Percentiles rank a stretch among this genome's conserved stretches.
These are phyloP conservation scores for Salvelinus fontinalis DNA, from an alignment of 2,113 vertebrate species.

Conservation along the genomic window DNA sequence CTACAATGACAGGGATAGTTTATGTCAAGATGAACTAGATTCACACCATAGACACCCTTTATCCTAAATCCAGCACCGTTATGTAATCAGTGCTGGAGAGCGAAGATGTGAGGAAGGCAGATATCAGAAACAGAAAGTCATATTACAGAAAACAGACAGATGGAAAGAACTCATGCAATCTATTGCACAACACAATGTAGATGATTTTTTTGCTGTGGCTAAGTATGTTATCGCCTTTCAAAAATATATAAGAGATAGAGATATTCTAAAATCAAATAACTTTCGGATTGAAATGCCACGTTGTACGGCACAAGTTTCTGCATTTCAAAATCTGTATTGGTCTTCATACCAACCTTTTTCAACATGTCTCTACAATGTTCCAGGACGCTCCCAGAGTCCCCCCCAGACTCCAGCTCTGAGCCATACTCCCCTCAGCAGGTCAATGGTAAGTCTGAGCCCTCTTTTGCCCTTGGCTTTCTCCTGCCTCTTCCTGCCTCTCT, in stretches of 20 bases:
- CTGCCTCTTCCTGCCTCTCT: not conserved
- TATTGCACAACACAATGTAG: too few species aligned
- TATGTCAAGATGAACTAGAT: slow-evolving; percentile 4
- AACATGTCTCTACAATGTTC: slow-evolving; percentile 10
- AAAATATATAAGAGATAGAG: not conserved
- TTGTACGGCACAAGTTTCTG: too few species aligned
- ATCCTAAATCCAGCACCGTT: slow-evolving; percentile 23
- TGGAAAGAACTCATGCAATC: not conserved
- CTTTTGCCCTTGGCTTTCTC: not conserved
- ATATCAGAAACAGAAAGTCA: slow-evolving; percentile 40
- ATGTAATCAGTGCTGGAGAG: slow-evolving; percentile 43
- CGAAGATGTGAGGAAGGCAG: slow-evolving; percentile 44
- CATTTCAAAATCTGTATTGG: too few species aligned
- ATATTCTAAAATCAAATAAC: not conserved
- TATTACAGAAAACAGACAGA: slow-evolving; percentile 38
- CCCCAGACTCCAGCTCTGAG: slow-evolving; percentile 97
- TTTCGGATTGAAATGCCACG: too few species aligned
- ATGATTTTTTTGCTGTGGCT: too few species aligned
- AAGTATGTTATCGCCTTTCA: too few species aligned
- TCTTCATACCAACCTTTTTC: too few species aligned
- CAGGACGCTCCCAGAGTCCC: slow-evolving; percentile 96
- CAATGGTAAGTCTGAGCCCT: slow-evolving; percentile 83
- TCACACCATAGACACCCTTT: slow-evolving; percentile 10
- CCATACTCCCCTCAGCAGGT: slow-evolving; percentile 98
- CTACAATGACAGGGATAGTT: too few species aligned